Conservation (phyloP, 2,113 vertebrate genomes). For the Varanus salvator region DNA sequence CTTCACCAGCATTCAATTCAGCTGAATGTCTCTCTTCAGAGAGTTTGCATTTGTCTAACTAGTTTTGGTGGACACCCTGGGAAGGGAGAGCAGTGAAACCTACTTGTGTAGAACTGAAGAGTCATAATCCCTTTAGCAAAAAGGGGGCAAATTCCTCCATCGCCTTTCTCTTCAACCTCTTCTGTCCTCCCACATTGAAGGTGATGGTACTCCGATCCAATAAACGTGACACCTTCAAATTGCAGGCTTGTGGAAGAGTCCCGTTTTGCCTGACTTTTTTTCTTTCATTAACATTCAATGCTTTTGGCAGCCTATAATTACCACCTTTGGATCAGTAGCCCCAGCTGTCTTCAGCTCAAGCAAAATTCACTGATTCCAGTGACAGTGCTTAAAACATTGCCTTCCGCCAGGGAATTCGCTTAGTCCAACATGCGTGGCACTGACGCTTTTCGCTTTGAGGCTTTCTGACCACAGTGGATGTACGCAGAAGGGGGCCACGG, state of each 20-base stretch:
- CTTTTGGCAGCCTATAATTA: constrained; percentile 62
- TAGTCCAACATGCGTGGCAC: background rate
- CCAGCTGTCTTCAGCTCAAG: constrained; percentile 38
- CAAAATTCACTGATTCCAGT: constrained; percentile 50
- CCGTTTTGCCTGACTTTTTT: constrained; percentile 27
- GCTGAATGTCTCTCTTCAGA: background rate
- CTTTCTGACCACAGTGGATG: background rate
- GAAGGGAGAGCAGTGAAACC: constrained; percentile 26
- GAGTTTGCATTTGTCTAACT: background rate
- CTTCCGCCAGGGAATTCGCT: constrained; percentile 40
- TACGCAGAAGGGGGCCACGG: background rate
- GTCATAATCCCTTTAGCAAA: background rate
- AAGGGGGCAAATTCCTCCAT: background rate
- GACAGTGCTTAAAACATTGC: constrained; percentile 6
- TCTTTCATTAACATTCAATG: constrained; percentile 50
- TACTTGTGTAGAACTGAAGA: constrained; percentile 1
- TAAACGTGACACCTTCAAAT: constrained; percentile 32
- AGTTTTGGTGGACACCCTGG: background rate
- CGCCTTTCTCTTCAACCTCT: background rate
- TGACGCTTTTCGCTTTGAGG: constrained; percentile 13
- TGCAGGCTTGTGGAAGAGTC: constrained; percentile 49
- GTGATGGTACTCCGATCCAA: constrained; percentile 16
- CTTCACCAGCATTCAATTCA: constrained; percentile 5
- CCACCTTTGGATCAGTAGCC: constrained; percentile 49
- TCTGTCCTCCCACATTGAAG: background rate